Evolutionary conservation across 1,140 invertebrate species (phyloP).

Genomic region (Vollenhovia emeryi): DNA sequence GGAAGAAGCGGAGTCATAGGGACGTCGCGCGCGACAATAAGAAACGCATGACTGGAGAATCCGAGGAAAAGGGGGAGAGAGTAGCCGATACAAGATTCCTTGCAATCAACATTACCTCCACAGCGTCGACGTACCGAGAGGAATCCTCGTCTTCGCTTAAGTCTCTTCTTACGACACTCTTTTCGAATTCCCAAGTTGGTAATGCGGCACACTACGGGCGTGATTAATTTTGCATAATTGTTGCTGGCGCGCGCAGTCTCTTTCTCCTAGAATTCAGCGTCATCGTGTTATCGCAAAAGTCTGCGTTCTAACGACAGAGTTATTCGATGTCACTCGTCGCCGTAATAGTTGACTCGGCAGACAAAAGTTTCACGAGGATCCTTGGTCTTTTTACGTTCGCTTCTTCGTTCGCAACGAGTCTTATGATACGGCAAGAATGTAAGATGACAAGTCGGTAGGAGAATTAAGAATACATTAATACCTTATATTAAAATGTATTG

Average conservation of each 20-base stretch:
- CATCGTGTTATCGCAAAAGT: neutral
- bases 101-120: slow-evolving; percentile 76
- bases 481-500: neutral
- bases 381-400: neutral
- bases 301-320: neutral
- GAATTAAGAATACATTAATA: slow-evolving; percentile 5
- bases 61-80: slow-evolving; percentile 33
- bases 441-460: neutral
- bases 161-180: slow-evolving; percentile 31
- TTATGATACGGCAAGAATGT: neutral
- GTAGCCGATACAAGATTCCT: slow-evolving; percentile 70
- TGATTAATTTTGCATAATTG: slow-evolving; percentile 56
- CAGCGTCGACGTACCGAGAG: slow-evolving; percentile 57
- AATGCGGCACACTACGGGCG: slow-evolving; percentile 1
- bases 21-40: slow-evolving; percentile 59
- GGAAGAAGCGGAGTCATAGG: slow-evolving; percentile 46
- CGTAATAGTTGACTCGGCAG: neutral
- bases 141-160: slow-evolving; percentile 33
- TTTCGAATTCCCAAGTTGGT: slow-evolving; percentile 38
- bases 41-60: slow-evolving; percentile 55
- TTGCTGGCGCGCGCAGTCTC: neutral
- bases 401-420: neutral
- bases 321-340: neutral
- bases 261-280: slow-evolving; percentile 20
- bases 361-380: neutral